Evolutionary conservation across 2,113 vertebrate species (phyloP).

Genomic region (Setophaga petechia): DNA sequence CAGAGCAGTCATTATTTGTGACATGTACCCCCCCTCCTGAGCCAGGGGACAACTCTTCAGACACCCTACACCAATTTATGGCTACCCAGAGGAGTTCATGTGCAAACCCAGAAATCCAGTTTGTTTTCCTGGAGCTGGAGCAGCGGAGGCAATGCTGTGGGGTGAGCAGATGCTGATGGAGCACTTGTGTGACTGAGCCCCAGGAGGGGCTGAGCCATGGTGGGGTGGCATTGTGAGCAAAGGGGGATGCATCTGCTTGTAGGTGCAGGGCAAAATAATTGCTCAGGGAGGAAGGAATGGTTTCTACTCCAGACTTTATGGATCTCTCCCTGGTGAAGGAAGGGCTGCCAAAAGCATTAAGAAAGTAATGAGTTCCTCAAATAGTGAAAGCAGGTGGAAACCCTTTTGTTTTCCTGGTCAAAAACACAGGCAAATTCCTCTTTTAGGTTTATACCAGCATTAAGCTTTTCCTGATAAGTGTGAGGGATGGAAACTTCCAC

Average conservation of each 20-base stretch:
- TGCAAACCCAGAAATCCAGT: not conserved
- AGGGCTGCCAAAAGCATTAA: not conserved
- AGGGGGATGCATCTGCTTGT: not conserved
- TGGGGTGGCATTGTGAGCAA: not conserved
- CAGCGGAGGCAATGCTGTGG: not conserved
- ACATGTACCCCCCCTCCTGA: not conserved
- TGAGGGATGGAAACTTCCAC: not conserved
- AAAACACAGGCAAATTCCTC: not conserved
- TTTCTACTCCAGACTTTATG: not conserved
- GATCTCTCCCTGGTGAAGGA: not conserved
- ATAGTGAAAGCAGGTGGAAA: not conserved
- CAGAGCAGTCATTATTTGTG: not conserved
- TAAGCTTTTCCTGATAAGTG: not conserved
- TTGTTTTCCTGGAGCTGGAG: not conserved
- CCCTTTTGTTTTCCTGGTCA: not conserved
- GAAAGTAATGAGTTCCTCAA: not conserved
- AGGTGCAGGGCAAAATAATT: not conserved
- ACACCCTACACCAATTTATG: not conserved
- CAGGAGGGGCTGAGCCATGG: not conserved
- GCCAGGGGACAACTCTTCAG: not conserved
- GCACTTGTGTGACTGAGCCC: not conserved
- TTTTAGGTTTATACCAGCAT: not conserved
- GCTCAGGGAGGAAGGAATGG: not conserved
- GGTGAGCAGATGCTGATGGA: rapidly evolving
- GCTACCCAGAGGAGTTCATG: not conserved